Conservation (phyloP, 2,888 invertebrate genomes). For the Beris morrisii region DNA sequence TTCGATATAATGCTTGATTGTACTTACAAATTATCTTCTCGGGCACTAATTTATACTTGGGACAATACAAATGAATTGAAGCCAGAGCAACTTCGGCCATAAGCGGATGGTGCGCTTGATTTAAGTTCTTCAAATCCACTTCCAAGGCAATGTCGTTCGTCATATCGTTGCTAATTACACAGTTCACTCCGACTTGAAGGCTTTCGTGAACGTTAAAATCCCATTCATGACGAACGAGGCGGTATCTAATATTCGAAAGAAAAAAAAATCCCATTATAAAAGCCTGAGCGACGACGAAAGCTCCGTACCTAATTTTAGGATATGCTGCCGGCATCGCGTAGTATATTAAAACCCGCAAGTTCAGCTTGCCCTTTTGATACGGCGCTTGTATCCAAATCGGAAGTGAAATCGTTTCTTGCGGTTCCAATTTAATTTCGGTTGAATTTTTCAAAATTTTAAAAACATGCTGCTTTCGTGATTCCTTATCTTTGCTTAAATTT, state of each 20-base stretch:
- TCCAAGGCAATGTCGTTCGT: slow-evolving; percentile 65
- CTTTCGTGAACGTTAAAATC: slow-evolving; percentile 65
- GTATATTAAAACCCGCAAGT: slow-evolving; percentile 71
- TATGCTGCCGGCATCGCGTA: slow-evolving; percentile 61
- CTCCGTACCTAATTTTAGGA: slow-evolving; percentile 51
- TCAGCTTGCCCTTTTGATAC: slow-evolving; percentile 63
- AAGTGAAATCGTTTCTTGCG: slow-evolving; percentile 50
- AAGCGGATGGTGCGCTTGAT: slow-evolving; percentile 61
- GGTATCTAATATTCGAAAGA: slow-evolving; percentile 54
- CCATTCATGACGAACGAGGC: slow-evolving; percentile 68
- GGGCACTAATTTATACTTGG: slow-evolving; percentile 47
- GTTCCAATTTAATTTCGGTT: slow-evolving; percentile 44
- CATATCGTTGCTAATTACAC: slow-evolving; percentile 59
- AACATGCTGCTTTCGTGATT: slow-evolving; percentile 54
- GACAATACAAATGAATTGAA: slow-evolving; percentile 50
- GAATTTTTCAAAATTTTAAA: slow-evolving; percentile 48
- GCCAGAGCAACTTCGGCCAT: slow-evolving; percentile 51
- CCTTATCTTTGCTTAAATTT: slow-evolving; percentile 54
- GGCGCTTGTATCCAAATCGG: slow-evolving; percentile 72
- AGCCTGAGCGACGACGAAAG: not conserved
- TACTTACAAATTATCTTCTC: slow-evolving; percentile 49
- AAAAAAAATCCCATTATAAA: not conserved
- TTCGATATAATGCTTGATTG: not conserved
- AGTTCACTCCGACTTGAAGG: slow-evolving; percentile 59
- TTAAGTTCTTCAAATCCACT: slow-evolving; percentile 70